Conservation (phyloP, 2,888 invertebrate species). For the Hirtodrosophila duncani region DNA sequence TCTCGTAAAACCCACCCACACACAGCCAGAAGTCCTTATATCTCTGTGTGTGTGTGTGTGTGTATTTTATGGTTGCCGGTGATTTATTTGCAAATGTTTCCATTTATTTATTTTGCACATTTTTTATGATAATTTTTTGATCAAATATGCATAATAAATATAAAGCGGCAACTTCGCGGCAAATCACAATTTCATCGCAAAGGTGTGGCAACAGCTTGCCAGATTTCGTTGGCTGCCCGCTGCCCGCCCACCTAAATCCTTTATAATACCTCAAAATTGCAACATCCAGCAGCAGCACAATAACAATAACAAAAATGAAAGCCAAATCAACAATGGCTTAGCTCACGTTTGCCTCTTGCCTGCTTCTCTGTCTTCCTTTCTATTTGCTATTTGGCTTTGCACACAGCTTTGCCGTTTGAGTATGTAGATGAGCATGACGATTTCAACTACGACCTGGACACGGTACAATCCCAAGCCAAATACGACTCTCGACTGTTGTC, state of each 20-base stretch:
- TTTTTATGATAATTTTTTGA: slow-evolving; percentile 69
- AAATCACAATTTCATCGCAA: slow-evolving; percentile 12
- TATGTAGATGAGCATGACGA: slow-evolving; percentile 77
- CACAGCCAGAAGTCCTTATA: slow-evolving; percentile 1
- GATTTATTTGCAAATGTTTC: slow-evolving; percentile 49
- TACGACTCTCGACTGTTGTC: slow-evolving; percentile 77
- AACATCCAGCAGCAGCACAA: slow-evolving; percentile 5
- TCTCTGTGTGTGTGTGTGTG: slow-evolving; percentile 5
- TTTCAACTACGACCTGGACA: slow-evolving; percentile 77
- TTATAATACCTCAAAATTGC: slow-evolving; percentile 22
- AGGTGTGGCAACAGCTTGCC: slow-evolving; percentile 48
- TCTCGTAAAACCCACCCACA: slow-evolving; percentile 49
- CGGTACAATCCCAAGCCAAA: slow-evolving; percentile 77
- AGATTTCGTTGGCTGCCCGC: slow-evolving; percentile 48
- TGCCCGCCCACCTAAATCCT: too few relatives aligned
- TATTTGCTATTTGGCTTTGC: not conserved
- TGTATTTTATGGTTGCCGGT: slow-evolving; percentile 50
- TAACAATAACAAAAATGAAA: slow-evolving; percentile 4
- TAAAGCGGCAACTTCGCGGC: slow-evolving; percentile 14
- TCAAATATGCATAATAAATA: slow-evolving; percentile 43
- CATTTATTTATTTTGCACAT: slow-evolving; percentile 43
- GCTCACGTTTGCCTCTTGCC: slow-evolving; percentile 26
- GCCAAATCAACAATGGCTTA: slow-evolving; percentile 52
- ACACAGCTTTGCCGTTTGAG: slow-evolving; percentile 71
- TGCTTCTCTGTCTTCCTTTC: not conserved